Evolutionary conservation across 2,113 vertebrate genomes (phyloP).

Genomic region (Sprattus sprattus): DNA sequence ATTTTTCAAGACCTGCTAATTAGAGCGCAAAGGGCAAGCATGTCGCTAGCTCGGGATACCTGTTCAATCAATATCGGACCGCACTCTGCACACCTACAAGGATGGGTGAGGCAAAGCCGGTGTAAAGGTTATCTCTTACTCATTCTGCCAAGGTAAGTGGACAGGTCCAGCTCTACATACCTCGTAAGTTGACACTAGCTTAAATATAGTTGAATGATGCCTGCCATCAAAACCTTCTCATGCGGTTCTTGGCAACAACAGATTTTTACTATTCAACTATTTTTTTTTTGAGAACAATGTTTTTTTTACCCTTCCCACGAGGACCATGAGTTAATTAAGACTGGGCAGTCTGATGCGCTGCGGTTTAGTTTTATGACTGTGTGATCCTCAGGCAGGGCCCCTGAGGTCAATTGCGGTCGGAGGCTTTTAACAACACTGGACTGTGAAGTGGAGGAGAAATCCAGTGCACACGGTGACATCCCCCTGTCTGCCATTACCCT

Average conservation of each 20-base stretch:
- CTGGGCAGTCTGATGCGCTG: not conserved
- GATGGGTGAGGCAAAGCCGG: conserved; percentile 31
- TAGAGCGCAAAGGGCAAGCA: conserved; percentile 51
- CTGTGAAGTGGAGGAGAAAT: conserved; percentile 29
- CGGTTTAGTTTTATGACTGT: conserved; percentile 19
- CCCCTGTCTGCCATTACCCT: conserved; percentile 35
- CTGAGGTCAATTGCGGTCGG: conserved; percentile 46
- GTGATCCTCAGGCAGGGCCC: conserved; percentile 43
- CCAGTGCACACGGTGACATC: conserved; percentile 29
- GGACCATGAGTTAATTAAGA: not conserved
- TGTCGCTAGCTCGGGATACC: conserved; percentile 38
- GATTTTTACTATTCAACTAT: too few species aligned
- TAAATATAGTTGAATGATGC: not conserved
- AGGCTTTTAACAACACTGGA: conserved; percentile 42
- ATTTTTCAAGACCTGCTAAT: conserved; percentile 55
- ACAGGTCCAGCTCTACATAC: not conserved
- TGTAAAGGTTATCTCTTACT: conserved; percentile 41
- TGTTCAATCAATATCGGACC: conserved; percentile 45
- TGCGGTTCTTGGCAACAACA: not conserved
- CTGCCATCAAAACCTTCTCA: not conserved
- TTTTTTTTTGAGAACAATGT: not conserved
- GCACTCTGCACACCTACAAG: conserved; percentile 22
- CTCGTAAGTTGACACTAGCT: not conserved
- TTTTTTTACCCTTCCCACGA: not conserved
- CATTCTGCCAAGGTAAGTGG: not conserved